phyloP scores from a whole-genome alignment of 2,113 vertebrate species.

The Clinocottus analis region DNA sequence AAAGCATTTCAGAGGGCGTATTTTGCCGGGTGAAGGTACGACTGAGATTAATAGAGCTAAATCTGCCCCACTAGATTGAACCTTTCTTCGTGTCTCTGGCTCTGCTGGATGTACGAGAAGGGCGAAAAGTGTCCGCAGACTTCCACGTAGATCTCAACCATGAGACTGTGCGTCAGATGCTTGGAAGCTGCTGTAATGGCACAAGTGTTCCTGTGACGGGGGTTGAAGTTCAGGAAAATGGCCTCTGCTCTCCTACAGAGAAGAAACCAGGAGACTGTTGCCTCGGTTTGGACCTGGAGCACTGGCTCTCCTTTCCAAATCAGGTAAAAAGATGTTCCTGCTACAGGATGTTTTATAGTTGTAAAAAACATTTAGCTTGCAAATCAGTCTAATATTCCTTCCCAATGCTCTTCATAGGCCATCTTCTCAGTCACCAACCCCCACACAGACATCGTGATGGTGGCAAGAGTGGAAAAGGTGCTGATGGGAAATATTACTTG shows the following conservation, averaged over 20 bases:
- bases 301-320: conserved; percentile 94
- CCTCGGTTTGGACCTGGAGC: conserved; percentile 87
- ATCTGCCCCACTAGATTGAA: conserved; percentile 86
- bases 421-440: conserved; percentile 96
- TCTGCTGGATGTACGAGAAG: conserved; percentile 90
- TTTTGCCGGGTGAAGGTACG: neutral
- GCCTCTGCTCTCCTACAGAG: conserved; percentile 77
- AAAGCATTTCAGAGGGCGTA: neutral
- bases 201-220: conserved; percentile 50
- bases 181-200: conserved; percentile 71
- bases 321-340: conserved; percentile 83
- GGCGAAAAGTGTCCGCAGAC: conserved; percentile 95
- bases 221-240: conserved; percentile 85
- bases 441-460: conserved; percentile 93
- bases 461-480: conserved; percentile 96
- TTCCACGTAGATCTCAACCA: conserved; percentile 97
- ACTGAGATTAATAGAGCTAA: neutral
- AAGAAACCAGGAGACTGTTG: conserved; percentile 86
- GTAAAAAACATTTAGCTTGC: neutral
- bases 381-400: neutral
- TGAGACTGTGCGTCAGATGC: conserved; percentile 89
- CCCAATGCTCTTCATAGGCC: conserved; percentile 81
- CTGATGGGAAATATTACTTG: conserved; percentile 94
- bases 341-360: neutral
- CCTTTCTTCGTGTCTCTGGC: conserved; percentile 95